A percentile compares a stretch with the other conserved stretches of the same genome.
phyloP scores from a whole-genome alignment of 2,113 vertebrate genomes.

The Cichladusa arquata region DNA sequence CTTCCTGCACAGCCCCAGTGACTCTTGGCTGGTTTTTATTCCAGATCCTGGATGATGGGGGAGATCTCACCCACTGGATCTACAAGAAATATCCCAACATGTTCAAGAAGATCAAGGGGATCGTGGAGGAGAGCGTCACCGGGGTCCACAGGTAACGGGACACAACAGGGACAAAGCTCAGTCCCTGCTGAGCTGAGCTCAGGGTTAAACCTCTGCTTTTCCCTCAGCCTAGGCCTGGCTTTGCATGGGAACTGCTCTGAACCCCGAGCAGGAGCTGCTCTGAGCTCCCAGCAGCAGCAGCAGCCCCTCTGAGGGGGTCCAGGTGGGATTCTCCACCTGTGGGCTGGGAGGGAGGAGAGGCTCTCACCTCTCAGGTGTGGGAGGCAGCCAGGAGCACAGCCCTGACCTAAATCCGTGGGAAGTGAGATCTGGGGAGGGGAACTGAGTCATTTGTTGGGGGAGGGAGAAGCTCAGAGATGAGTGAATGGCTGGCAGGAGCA shows the following conservation, averaged over 20 bases:
- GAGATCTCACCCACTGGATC: slow-evolving; percentile 98
- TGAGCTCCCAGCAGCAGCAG: background rate
- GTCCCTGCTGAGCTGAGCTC: background rate
- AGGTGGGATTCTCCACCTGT: background rate
- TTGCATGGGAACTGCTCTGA: too few species aligned
- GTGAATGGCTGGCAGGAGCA: background rate
- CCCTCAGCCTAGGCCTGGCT: background rate
- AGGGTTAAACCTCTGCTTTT: background rate
- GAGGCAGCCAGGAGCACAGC: background rate
- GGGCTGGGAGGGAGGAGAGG: background rate
- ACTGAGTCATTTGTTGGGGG: background rate
- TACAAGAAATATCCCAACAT: slow-evolving; percentile 99
- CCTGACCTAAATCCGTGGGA: background rate
- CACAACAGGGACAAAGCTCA: background rate
- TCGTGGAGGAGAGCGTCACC: slow-evolving; percentile 98
- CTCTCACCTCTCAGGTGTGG: too few species aligned
- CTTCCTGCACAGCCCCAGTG: background rate
- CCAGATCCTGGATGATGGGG: slow-evolving; percentile 96
- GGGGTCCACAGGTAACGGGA: slow-evolving; percentile 90
- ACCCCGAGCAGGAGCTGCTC: background rate
- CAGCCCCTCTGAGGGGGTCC: background rate
- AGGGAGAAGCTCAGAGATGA: background rate
- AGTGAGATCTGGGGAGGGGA: background rate
- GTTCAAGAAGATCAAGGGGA: slow-evolving; percentile 99
- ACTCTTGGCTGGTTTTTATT: background rate